phyloP scores from a whole-genome alignment of 2,113 vertebrate genomes.

The Nanorana parkeri region DNA sequence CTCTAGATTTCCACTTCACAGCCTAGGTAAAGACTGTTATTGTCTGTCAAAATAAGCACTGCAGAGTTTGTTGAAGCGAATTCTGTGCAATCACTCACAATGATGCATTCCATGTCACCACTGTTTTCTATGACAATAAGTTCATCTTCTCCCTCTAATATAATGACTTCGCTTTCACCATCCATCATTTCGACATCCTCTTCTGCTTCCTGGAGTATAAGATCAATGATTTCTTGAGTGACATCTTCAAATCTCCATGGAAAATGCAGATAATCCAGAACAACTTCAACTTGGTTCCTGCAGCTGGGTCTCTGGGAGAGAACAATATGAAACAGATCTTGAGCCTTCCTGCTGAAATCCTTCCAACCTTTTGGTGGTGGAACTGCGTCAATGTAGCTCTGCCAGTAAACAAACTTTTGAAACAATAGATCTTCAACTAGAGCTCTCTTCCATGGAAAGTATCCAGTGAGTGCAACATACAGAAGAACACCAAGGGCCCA shows the following conservation, averaged over 20 bases:
- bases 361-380: conserved; percentile 83
- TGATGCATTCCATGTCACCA: conserved; percentile 2
- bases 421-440: conserved; percentile 78
- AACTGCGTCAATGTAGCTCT: conserved; percentile 62
- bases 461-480: conserved; percentile 91
- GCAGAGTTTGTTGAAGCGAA: neutral
- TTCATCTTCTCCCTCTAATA: conserved; percentile 8
- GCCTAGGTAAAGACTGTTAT: neutral
- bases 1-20: neutral
- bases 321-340: conserved; percentile 81
- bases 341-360: conserved; percentile 76
- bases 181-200: neutral
- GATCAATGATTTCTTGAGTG: neutral
- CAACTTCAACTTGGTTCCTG: conserved; percentile 69
- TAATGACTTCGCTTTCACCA: neutral
- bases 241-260: conserved; percentile 59
- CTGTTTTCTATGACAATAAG: neutral
- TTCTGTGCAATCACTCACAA: neutral
- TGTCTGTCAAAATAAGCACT: neutral
- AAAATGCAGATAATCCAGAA: conserved; percentile 68
- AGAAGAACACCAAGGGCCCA: conserved; percentile 90
- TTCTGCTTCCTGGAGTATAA: neutral
- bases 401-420: conserved; percentile 86
- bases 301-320: conserved; percentile 74
- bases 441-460: conserved; percentile 87